A percentile compares a stretch with the other conserved stretches of the same genome.
These are phyloP conservation scores for Rhinatrema bivittatum DNA, from an alignment of 2,797 vertebrate species.

Conservation along the genomic window DNA sequence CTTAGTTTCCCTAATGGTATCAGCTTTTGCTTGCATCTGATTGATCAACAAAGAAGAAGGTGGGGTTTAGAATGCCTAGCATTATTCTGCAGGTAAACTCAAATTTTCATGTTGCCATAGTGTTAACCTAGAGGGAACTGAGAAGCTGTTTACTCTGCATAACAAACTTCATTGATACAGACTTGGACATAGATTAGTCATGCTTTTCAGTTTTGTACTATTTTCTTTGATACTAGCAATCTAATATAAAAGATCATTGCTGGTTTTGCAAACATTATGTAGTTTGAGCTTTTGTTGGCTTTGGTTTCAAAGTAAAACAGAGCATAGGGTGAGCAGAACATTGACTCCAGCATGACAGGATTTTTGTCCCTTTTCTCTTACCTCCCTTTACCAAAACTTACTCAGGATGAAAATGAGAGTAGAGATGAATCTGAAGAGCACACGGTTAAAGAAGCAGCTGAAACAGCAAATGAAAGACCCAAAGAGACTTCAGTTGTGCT, in stretches of 20 bases:
- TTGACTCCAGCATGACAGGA: constrained; percentile 67
- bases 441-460: constrained; percentile 28
- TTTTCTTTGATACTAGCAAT: constrained; percentile 22
- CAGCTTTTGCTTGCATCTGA: constrained; percentile 13
- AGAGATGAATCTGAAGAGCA: constrained; percentile 16
- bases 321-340: no score
- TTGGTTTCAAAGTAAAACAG: constrained; percentile 10
- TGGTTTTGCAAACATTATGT: constrained; percentile 23
- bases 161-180: constrained; percentile 27
- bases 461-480: constrained; percentile 31
- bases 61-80: constrained; percentile 26
- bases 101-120: constrained; percentile 67
- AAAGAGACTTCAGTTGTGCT: constrained; percentile 48
- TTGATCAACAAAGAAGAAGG: constrained; percentile 27
- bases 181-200: constrained; percentile 19
- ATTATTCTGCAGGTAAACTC: constrained; percentile 39
- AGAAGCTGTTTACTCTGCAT: constrained; percentile 29
- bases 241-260: constrained; percentile 20
- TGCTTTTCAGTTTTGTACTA: neutral
- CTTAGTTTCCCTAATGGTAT: constrained; percentile 8
- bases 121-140: constrained; percentile 56
- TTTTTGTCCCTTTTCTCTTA: constrained; percentile 80
- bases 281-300: constrained; percentile 12
- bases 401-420: constrained; percentile 50
- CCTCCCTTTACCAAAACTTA: constrained; percentile 68